phyloP scores from a whole-genome alignment of 2,113 vertebrate genomes.

The Myotis lucifugus region DNA sequence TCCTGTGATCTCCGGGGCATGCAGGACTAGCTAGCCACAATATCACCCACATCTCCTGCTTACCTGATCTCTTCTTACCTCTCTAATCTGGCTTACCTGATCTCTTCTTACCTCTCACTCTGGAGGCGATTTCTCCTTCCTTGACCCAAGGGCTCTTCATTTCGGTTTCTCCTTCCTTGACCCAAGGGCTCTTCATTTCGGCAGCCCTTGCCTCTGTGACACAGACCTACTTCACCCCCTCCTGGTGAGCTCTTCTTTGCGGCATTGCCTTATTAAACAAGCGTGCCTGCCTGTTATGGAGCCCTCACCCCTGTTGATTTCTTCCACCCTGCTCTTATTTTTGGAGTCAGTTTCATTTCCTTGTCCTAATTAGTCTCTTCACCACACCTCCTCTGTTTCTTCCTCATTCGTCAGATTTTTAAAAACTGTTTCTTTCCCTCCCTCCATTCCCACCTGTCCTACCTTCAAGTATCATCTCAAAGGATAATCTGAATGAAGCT shows the following conservation, averaged over 20 bases:
- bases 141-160: neutral
- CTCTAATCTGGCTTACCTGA: neutral
- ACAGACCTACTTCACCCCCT: neutral
- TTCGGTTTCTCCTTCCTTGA: neutral
- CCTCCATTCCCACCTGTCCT: neutral
- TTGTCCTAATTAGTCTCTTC: conserved; percentile 14
- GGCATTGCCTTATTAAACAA: neutral
- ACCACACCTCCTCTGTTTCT: conserved; percentile 31
- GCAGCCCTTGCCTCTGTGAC: neutral
- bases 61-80: neutral
- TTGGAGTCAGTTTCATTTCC: neutral
- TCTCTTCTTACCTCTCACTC: neutral
- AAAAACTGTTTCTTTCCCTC: neutral
- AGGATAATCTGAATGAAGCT: neutral
- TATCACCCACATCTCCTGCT: neutral
- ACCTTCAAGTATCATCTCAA: neutral
- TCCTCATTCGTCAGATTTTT: neutral
- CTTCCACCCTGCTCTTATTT: neutral
- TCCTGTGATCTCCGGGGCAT: neutral
- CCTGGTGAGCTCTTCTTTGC: neutral
- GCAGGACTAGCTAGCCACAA: neutral
- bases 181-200: neutral
- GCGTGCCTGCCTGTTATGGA: neutral
- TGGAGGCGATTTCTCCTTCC: neutral
- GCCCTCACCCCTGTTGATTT: neutral